These are phyloP conservation scores for Podargus strigoides DNA, from an alignment of 2,797 vertebrate genomes.

Conservation along the genomic window DNA sequence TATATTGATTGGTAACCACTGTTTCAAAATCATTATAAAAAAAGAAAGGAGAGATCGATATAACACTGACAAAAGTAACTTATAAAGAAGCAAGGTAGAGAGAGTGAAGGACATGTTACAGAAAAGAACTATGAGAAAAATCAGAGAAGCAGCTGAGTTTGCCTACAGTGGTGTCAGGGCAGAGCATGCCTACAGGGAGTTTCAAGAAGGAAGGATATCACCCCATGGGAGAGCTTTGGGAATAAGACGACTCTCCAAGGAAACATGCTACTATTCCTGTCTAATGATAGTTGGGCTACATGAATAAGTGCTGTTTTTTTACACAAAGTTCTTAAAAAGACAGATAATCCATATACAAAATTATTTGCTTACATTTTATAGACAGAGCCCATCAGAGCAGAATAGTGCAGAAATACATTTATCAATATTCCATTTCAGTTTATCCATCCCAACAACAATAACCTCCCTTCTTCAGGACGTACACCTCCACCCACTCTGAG, in stretches of 20 bases:
- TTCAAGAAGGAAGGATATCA: not conserved
- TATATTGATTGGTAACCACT: not conserved
- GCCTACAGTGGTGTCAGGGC: rapidly evolving
- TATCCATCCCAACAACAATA: not conserved
- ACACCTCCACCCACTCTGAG: not conserved
- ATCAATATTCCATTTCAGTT: not conserved
- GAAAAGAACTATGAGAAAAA: not conserved
- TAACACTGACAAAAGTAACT: not conserved
- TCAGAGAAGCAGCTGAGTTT: not conserved
- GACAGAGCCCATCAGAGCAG: not conserved
- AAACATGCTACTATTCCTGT: not conserved
- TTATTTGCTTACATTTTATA: not conserved
- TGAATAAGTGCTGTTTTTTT: not conserved
- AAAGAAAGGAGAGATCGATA: not conserved
- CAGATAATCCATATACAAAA: not conserved
- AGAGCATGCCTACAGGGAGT: not conserved
- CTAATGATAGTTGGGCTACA: not conserved
- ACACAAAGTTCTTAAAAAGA: not conserved
- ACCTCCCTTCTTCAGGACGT: not conserved
- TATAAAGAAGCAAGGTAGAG: not conserved
- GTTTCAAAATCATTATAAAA: not conserved
- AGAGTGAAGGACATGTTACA: not conserved
- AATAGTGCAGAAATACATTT: not conserved
- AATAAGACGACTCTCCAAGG: not conserved
- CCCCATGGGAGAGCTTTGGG: rapidly evolving